Evolutionary conservation across 2,113 vertebrate genomes (phyloP).

Genomic region (Pachycephala philippinensis): DNA sequence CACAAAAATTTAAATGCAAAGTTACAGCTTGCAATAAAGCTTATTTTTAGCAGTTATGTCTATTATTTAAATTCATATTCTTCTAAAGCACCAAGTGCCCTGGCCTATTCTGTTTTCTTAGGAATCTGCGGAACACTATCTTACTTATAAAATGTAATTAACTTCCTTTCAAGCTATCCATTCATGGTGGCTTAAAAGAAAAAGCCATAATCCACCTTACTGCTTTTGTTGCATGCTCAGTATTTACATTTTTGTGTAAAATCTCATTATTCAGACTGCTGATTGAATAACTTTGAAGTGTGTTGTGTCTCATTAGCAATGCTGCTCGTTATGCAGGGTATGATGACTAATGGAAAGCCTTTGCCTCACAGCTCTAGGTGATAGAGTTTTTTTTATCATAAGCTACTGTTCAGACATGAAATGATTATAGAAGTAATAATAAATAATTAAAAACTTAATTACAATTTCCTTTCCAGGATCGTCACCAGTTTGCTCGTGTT

Average conservation of each 20-base stretch:
- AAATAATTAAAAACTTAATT: background rate
- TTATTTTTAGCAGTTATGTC: background rate
- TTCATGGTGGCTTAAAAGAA: background rate
- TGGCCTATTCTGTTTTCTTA: background rate
- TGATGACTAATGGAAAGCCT: background rate
- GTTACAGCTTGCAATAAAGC: background rate
- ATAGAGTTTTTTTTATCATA: background rate
- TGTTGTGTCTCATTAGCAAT: background rate
- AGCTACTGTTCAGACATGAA: background rate
- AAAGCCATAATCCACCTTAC: background rate
- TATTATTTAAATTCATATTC: background rate
- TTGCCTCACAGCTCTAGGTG: background rate
- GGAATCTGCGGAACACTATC: background rate
- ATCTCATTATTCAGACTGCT: background rate
- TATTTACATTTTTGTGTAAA: constrained; percentile 1
- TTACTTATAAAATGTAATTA: background rate
- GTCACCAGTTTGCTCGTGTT: background rate
- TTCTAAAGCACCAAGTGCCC: background rate
- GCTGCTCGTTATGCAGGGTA: background rate
- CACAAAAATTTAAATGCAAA: background rate
- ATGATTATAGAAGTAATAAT: background rate
- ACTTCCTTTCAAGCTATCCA: background rate
- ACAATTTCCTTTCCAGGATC: background rate
- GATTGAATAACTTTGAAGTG: background rate
- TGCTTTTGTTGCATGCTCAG: background rate